Evolutionary conservation across 2,113 vertebrate genomes (phyloP), one percentile per base, ranked within the genome.

Genomic region (Aptenodytes patagonicus): DNA sequence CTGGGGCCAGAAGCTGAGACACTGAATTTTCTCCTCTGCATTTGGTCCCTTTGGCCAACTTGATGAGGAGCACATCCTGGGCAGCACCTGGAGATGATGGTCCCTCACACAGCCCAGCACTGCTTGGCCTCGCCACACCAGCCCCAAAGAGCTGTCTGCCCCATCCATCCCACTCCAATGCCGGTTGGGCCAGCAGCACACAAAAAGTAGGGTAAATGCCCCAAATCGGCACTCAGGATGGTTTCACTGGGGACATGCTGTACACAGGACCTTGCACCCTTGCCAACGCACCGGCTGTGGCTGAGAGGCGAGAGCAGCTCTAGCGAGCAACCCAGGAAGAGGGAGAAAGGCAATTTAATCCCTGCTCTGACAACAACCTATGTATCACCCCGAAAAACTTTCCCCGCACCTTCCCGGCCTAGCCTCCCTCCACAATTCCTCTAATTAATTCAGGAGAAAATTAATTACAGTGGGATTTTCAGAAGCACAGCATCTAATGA

Each of bases 371-470:
- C 96, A 94, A 75, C 71, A 75, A 42, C 76, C 85, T 62, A 66
- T 25, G 92, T 77, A 52, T 93, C 49, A 29, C 81, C 82, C 95
- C 51, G 47, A 78, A 96, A 97, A 97, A 60, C 55, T 83, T 64
- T 85, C 91, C 95, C 77, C 20, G 0, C 79, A n/a, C 84, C 77
- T 82, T 72, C 87, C 94, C 8, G 0, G 72, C 87, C 64, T 79
- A 3, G 51, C 79, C 40, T 9, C 19, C 86, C 80, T 89, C 91
- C 94, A 94, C 97, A 97, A 96, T 94, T 93, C 96, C 95, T 97
- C 97, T 98, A 98, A 99, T 99, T 98, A 99, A 99, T 98, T 98
- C 98, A 98, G 98, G 97, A 98, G 98, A 98, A 98, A 99, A 98
- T 98, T 98, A 98, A 99, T 98, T 98, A 98, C 97, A 65, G 98